phyloP scores from a whole-genome alignment of 1,140 invertebrate species.

The Zaprionus inermis region DNA sequence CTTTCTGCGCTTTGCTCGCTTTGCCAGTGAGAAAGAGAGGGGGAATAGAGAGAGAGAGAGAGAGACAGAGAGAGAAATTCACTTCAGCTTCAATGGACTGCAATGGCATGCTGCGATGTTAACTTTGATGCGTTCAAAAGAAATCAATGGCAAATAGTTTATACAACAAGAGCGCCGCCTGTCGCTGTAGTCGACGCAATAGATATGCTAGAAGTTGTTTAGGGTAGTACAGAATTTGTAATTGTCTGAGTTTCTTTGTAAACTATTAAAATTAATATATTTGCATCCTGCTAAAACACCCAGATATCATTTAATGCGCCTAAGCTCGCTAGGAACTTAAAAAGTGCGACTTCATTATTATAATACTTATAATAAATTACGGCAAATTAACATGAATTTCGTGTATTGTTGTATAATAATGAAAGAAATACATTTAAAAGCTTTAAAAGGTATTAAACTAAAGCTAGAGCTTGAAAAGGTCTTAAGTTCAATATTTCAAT shows the following conservation, averaged over 20 bases:
- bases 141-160: constrained; percentile 76
- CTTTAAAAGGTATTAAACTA: too few species aligned
- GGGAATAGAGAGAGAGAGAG: not conserved
- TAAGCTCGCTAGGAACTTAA: too few species aligned
- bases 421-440: too few species aligned
- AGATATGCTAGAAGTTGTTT: not conserved
- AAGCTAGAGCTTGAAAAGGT: too few species aligned
- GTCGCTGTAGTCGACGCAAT: not conserved
- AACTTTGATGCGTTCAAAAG: constrained; percentile 66
- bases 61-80: constrained; percentile 49
- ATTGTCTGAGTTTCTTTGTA: not conserved
- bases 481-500: too few species aligned
- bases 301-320: too few species aligned
- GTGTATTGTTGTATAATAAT: too few species aligned
- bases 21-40: constrained; percentile 36
- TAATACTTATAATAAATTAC: too few species aligned
- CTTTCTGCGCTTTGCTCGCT: constrained; percentile 49
- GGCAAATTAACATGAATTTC: too few species aligned
- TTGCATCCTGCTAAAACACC: too few species aligned
- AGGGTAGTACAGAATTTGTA: not conserved
- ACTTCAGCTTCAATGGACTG: constrained; percentile 69
- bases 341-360: too few species aligned
- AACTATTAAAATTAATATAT: too few species aligned
- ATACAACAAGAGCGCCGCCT: constrained; percentile 12
- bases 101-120: constrained; percentile 52